Evolutionary conservation across 1,140 invertebrate genomes (phyloP).

Genomic region (Lamellibrachia luymesi): DNA sequence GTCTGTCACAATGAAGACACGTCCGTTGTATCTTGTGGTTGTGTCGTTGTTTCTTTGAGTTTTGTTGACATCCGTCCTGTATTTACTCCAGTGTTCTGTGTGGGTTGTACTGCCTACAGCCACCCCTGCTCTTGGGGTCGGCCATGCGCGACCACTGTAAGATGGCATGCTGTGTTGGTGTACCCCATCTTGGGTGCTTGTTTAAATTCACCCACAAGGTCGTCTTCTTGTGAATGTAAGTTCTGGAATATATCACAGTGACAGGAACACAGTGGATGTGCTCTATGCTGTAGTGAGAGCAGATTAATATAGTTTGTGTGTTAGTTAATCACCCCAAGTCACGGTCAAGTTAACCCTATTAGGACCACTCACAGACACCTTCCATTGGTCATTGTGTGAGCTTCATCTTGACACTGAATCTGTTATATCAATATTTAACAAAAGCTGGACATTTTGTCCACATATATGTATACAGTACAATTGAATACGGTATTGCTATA

Average conservation of each 20-base stretch:
- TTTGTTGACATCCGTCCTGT: background rate
- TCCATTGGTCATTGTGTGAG: background rate
- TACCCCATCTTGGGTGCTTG: background rate
- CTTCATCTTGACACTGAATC: background rate
- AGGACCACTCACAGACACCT: background rate
- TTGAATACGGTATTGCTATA: background rate
- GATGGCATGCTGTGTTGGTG: background rate
- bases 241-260: background rate
- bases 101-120: background rate
- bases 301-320: background rate
- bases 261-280: background rate
- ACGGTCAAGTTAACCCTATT: background rate
- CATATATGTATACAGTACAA: background rate
- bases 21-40: background rate
- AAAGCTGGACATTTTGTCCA: background rate
- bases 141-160: background rate
- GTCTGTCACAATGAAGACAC: no score
- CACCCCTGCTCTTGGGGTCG: background rate
- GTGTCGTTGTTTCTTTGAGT: background rate
- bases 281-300: background rate
- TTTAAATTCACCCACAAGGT: background rate
- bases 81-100: background rate
- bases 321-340: background rate
- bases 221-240: background rate
- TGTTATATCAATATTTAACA: background rate